A percentile compares a stretch with the other conserved stretches of the same genome.
phyloP scores from a whole-genome alignment of 1,140 invertebrate genomes.

The Pararge aegeria region DNA sequence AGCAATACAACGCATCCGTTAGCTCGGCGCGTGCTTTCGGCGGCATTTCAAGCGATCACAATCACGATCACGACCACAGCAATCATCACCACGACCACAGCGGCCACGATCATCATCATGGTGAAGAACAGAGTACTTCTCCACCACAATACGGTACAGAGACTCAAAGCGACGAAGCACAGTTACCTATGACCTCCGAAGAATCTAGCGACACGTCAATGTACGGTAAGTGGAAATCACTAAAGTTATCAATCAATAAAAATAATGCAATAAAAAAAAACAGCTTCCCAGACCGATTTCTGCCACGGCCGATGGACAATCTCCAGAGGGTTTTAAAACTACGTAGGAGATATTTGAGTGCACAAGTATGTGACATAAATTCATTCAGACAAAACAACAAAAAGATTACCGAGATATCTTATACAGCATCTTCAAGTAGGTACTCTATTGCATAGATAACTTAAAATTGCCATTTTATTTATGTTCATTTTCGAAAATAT shows the following conservation, averaged over 20 bases:
- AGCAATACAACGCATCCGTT: conserved; percentile 63
- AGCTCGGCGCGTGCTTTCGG: conserved; percentile 65
- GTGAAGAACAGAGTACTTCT: conserved; percentile 21
- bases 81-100: conserved; percentile 33
- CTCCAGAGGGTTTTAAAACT: no score
- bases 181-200: conserved; percentile 36
- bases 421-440: no score
- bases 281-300: no score
- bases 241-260: not conserved
- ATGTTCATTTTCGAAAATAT: no score
- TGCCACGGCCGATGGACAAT: not conserved
- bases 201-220: conserved; percentile 44
- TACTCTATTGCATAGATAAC: no score
- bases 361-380: no score
- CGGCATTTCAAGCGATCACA: conserved; percentile 43
- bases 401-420: no score
- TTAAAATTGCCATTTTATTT: no score
- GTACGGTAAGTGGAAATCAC: conserved; percentile 23
- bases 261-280: not conserved
- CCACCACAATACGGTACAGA: conserved; percentile 35
- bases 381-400: no score
- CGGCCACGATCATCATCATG: conserved; percentile 33
- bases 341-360: no score
- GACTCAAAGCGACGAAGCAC: conserved; percentile 46
- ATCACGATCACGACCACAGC: conserved; percentile 33